phyloP scores from a whole-genome alignment of 2,797 vertebrate species.

The Rallus crepitans region DNA sequence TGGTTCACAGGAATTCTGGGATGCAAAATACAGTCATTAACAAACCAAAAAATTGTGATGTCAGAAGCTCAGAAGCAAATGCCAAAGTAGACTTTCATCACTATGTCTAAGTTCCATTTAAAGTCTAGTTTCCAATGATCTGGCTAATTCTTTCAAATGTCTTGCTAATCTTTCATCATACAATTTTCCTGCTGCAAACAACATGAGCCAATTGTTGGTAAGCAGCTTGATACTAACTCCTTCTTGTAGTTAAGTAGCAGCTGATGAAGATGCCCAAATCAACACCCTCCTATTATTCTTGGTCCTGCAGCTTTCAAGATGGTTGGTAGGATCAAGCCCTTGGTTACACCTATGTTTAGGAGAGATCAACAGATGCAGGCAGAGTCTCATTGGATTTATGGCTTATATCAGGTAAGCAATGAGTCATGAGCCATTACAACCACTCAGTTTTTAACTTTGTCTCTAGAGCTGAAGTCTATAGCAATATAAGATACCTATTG shows the following conservation, averaged over 20 bases:
- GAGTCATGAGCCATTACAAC: neutral
- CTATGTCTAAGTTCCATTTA: neutral
- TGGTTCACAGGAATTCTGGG: neutral
- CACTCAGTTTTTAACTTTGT: neutral
- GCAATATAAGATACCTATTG: neutral
- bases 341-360: neutral
- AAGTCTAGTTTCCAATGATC: neutral
- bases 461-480: neutral
- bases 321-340: neutral
- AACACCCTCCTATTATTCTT: neutral
- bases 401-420: neutral
- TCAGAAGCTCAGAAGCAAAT: neutral
- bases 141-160: neutral
- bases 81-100: no score
- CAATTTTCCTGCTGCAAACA: neutral
- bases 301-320: neutral
- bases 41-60: fast-evolving
- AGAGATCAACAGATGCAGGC: neutral
- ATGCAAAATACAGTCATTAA: neutral
- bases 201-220: neutral
- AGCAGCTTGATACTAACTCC: neutral
- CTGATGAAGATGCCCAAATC: neutral
- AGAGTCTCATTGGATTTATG: neutral
- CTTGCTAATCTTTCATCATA: neutral
- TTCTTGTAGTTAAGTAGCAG: neutral